A percentile compares a stretch with the other conserved stretches of the same genome.
Evolutionary conservation across 2,113 vertebrate genomes (phyloP).

Genomic region (Steatornis caripensis): DNA sequence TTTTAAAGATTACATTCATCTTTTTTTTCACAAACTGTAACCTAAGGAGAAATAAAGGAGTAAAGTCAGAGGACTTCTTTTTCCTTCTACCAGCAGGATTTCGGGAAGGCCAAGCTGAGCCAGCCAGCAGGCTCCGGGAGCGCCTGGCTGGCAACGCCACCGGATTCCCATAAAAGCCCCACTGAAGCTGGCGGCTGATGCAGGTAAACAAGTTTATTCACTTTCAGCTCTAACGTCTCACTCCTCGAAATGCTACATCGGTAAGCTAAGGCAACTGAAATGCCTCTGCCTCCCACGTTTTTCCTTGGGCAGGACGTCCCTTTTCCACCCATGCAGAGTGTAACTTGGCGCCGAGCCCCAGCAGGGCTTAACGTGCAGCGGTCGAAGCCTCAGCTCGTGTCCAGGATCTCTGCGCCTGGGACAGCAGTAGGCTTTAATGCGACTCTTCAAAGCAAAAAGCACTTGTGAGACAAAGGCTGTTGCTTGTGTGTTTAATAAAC

Average conservation of each 20-base stretch:
- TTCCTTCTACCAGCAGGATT: neutral
- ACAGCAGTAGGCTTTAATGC: neutral
- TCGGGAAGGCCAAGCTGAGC: neutral
- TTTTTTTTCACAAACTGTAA: neutral
- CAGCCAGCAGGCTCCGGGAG: neutral
- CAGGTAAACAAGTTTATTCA: neutral
- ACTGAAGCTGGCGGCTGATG: neutral
- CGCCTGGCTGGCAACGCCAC: fast-evolving
- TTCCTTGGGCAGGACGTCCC: fast-evolving
- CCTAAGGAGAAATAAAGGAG: neutral
- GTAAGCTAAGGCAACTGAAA: neutral
- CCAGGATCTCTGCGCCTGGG: neutral
- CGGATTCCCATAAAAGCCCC: neutral
- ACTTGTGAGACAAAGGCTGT: neutral
- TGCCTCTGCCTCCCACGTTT: neutral
- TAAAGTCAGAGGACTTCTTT: neutral
- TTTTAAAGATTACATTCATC: neutral
- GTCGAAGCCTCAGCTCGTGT: neutral
- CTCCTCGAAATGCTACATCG: fast-evolving
- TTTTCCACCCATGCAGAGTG: neutral
- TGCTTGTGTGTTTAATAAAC: neutral
- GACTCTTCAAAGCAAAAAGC: neutral
- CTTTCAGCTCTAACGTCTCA: neutral
- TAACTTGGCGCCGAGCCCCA: neutral
- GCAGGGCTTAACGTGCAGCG: neutral